Conservation (phyloP, 2,113 vertebrate species). For the Amphiprion percula region DNA sequence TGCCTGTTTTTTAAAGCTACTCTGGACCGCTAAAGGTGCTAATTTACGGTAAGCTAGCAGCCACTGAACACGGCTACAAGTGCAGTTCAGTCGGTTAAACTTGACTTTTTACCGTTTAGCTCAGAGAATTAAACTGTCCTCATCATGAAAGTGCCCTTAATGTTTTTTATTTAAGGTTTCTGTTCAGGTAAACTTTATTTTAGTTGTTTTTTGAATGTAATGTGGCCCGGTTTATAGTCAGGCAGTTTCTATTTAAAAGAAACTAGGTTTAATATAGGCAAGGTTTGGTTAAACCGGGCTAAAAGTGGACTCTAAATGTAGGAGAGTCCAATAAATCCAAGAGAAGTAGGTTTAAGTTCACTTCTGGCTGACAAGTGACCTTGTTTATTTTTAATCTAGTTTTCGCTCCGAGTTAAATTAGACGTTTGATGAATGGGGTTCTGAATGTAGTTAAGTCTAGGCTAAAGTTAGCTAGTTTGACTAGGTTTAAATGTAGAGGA, state of each 20-base stretch:
- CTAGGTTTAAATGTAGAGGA: no score
- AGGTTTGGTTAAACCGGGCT: no score
- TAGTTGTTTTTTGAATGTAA: not conserved
- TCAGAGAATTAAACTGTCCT: not conserved
- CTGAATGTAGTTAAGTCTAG: not conserved
- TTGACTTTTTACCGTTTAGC: not conserved
- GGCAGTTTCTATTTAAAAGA: no score
- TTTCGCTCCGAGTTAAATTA: no score
- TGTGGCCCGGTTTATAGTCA: not conserved
- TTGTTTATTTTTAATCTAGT: no score
- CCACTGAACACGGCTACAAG: not conserved
- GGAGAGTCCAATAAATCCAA: no score
- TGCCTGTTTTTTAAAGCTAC: slow-evolving; percentile 7
- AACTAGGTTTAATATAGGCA: no score
- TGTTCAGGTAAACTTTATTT: not conserved
- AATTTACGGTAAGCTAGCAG: slow-evolving; percentile 31
- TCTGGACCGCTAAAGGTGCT: slow-evolving; percentile 36
- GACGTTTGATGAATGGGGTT: not conserved
- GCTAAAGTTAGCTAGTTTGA: no score
- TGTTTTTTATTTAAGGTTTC: not conserved
- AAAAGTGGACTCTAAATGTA: not conserved
- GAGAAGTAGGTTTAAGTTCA: no score
- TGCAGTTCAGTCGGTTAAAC: not conserved
- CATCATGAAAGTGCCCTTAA: not conserved
- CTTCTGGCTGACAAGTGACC: no score